Evolutionary conservation across 2,888 invertebrate species (phyloP), one percentile per base, ranked within the genome.

Genomic region (Drosophila nr. medialis): DNA sequence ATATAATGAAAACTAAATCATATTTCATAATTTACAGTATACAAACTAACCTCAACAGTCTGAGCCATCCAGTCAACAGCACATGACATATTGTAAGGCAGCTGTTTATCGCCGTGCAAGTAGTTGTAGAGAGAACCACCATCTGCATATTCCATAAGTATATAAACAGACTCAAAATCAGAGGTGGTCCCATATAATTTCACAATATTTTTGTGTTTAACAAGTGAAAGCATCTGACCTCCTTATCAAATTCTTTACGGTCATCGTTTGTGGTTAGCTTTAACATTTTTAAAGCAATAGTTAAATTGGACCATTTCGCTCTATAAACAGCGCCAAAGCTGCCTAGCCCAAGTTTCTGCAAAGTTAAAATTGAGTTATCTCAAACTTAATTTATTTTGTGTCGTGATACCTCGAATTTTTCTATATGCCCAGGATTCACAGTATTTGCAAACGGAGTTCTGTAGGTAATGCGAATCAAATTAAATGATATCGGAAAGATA

Each of bases 1-100:
- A 2, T 11, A 18, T 6, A 29, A 50, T 29, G 21, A 21, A 42
- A 42, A 42, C n/a, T 30, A 21, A 51, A 51, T n/a, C n/a, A n/a
- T 21, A 11, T 29, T 1, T 18, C 0, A n/a, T 15, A 36, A 10
- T n/a, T 10, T 30, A 10, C 18, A 29, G 1, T 3, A 30, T 2
- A 18, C n/a, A 29, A 56, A 67, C 51, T 7, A 51, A 34, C 51
- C 51, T 51, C 21, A 5, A 15, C 24, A 36, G n/a, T 10, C 48
- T 59, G 48, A n/a, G 4, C 4, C 49, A 59, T 59, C 36, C n/a
- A 49, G 29, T 21, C 15, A 8, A 60, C 2, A n/a, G 18, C 48
- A n/a, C 29, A 4, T 2, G 15, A 50, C 15, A 49, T n/a, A 13
- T 50, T 30, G 27, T 49, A 60, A 24, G 0, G 2, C 4, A 13